These are phyloP conservation scores for Sesamia nonagrioides DNA, from an alignment of 1,140 invertebrate genomes.

Conservation along the genomic window DNA sequence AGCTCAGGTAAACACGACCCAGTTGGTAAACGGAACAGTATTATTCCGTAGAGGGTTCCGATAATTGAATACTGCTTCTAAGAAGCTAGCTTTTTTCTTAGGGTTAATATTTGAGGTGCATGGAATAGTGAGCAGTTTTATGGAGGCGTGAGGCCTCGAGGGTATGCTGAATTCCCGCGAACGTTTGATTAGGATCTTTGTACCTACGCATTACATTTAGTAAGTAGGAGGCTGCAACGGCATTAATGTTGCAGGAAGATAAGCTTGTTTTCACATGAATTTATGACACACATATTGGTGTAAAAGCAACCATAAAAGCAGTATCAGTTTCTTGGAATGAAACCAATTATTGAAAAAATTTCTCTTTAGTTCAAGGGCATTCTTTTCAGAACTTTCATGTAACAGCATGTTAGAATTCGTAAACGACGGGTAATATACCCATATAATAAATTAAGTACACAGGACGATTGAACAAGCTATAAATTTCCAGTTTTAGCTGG, in stretches of 20 bases:
- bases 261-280: neutral
- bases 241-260: neutral
- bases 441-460: no score
- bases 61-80: slow-evolving; percentile 45
- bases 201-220: slow-evolving; percentile 24
- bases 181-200: slow-evolving; percentile 34
- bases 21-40: slow-evolving; percentile 37
- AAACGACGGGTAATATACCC: no score
- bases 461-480: no score
- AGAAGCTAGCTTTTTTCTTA: neutral
- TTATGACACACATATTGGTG: neutral
- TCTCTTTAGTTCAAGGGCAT: no score
- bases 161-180: neutral
- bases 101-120: slow-evolving; percentile 31
- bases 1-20: slow-evolving; percentile 28
- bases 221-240: neutral
- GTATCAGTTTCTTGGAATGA: no score
- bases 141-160: slow-evolving; percentile 8
- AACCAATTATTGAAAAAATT: no score
- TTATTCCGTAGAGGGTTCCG: slow-evolving; percentile 37
- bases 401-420: no score
- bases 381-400: no score
- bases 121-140: slow-evolving; percentile 29
- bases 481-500: no score
- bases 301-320: no score